phyloP scores from a whole-genome alignment of 2,113 vertebrate genomes.

The Rhinichthys klamathensis region DNA sequence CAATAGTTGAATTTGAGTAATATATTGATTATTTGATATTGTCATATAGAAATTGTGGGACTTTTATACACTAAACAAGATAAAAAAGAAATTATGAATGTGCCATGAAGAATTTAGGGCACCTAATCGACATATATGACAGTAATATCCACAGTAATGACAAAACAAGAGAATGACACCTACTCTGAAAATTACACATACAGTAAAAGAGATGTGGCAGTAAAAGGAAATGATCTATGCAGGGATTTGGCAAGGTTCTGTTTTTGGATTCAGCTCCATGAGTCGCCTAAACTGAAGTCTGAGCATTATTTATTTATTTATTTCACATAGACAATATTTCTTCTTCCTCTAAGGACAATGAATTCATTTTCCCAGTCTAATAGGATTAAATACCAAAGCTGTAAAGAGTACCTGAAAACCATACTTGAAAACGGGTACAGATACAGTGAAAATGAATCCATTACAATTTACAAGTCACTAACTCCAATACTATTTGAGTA shows the following conservation, averaged over 20 bases:
- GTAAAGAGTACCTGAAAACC: no score
- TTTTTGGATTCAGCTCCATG: background rate
- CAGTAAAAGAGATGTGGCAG: slow-evolving; percentile 3
- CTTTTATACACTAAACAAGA: background rate
- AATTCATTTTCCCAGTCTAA: background rate
- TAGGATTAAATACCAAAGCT: background rate
- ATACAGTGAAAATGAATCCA: no score
- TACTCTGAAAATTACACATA: slow-evolving; percentile 14
- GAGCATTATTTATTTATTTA: background rate
- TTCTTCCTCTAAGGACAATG: background rate
- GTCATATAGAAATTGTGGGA: background rate
- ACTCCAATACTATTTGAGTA: no score
- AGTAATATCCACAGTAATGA: background rate
- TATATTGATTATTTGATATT: background rate
- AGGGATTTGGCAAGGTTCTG: slow-evolving; percentile 9
- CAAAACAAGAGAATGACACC: slow-evolving; percentile 18
- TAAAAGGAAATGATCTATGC: background rate
- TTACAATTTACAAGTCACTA: no score
- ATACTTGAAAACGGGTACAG: no score
- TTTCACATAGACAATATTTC: background rate
- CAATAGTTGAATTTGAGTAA: background rate
- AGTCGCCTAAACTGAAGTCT: background rate
- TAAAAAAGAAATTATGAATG: background rate
- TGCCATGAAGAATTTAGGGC: background rate
- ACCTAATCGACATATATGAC: background rate